Conservation (phyloP, 2,888 invertebrate species). For the Baccha elongata region DNA sequence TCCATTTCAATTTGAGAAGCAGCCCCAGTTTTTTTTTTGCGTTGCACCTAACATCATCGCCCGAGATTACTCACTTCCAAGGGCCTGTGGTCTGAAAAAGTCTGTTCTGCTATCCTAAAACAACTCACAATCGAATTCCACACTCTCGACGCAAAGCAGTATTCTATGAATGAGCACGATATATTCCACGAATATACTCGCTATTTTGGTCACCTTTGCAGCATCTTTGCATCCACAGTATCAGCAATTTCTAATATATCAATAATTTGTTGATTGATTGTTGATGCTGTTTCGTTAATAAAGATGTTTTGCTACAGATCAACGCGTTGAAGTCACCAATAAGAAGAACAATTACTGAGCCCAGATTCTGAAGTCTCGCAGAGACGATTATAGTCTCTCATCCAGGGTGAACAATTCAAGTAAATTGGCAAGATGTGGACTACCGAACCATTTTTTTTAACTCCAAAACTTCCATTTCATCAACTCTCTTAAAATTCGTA, state of each 20-base stretch:
- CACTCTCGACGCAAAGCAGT: background rate
- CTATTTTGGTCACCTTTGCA: background rate
- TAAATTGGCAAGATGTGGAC: slow-evolving; percentile 9
- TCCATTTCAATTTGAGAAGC: background rate
- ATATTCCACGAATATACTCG: slow-evolving; percentile 13
- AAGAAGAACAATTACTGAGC: background rate
- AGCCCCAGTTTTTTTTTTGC: background rate
- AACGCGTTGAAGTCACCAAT: too few species aligned
- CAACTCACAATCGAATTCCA: background rate
- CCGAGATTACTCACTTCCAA: background rate
- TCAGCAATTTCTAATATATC: background rate
- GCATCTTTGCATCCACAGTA: background rate
- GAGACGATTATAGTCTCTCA: slow-evolving; percentile 5
- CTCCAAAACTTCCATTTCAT: background rate
- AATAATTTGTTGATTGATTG: too few species aligned
- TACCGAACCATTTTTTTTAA: background rate
- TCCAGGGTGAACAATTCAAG: background rate
- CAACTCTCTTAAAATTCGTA: background rate
- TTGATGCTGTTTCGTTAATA: too few species aligned
- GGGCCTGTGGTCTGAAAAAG: background rate
- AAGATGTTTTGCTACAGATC: too few species aligned
- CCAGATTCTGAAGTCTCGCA: slow-evolving; percentile 2
- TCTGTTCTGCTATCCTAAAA: background rate
- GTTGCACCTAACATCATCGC: background rate
- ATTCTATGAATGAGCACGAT: slow-evolving; percentile 4